phyloP scores from a whole-genome alignment of 2,888 invertebrate species.

The Himalopsyche tibetana region DNA sequence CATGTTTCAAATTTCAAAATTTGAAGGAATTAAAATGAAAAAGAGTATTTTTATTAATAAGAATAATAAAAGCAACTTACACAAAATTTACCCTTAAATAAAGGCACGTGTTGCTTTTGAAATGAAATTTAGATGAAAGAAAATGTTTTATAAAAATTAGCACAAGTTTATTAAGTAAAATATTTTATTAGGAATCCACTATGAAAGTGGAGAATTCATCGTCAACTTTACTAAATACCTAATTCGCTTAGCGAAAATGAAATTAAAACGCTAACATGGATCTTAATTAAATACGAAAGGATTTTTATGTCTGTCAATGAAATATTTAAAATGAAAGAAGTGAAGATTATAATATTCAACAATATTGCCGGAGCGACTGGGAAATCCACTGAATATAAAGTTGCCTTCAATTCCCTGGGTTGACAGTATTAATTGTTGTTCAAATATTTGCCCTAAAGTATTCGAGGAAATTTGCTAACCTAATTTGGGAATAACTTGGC shows the following conservation, averaged over 20 bases:
- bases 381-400: background rate
- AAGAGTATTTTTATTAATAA: background rate
- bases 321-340: constrained; percentile 3
- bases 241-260: background rate
- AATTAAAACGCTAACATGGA: background rate
- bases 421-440: constrained; percentile 44
- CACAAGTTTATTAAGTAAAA: background rate
- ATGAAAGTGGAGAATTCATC: background rate
- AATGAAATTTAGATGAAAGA: background rate
- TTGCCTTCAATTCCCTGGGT: constrained; percentile 24
- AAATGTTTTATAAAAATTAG: background rate
- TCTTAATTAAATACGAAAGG: constrained; percentile 7
- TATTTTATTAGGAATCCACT: background rate
- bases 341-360: constrained; percentile 31
- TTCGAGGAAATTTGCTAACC: constrained; percentile 26
- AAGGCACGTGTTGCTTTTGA: background rate
- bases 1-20: background rate
- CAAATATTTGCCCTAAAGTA: constrained; percentile 40
- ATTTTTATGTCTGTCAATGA: constrained; percentile 20
- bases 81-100: background rate
- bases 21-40: background rate
- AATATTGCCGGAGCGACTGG: background rate
- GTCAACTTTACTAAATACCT: background rate
- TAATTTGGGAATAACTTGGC: constrained; percentile 41
- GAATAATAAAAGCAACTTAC: background rate